Base-by-base conservation (phyloP, 2,113 vertebrate species). In the Ceratotherium simum region DNA sequence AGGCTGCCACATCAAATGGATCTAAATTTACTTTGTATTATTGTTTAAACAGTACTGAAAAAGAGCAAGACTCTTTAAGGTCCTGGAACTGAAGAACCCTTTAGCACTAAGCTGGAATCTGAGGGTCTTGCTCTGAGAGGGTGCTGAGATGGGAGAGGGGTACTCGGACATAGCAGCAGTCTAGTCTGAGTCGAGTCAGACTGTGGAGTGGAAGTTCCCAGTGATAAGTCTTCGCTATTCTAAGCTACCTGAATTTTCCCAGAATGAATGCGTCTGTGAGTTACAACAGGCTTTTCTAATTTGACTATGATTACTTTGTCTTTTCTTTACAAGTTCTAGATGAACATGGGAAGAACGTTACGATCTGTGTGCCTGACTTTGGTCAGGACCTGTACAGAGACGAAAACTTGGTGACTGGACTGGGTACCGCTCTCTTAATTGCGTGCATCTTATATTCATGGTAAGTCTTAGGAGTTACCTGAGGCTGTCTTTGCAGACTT, bases 391-490 rank as follows among this genome's bases (percentile, higher is more conserved):
- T 98, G 4, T 99, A 99, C 96, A 99, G 98, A 64, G 99, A 99
- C 96, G 99, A 99, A 92, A 99, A 99, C 94, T 98, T 99, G 76
- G 99, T 99, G 46, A 99, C 99, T 3, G 98, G 98, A 21, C 81
- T 99, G 90, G 99, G 99, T 56, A 99, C 99, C 0, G 72, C 98
- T 0, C 99, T 99, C 96, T 97, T 99, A 60, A 99, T 99, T 90
- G 98, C 98, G 93, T 99, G 99, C 87, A 99, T 99, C 98, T 98
- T 99, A 39, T 99, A 99, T 97, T 99, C 99, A 56, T 99, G 99
- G 99, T 99, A 99, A 98, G 99, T 98, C 79, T 92, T 2, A 2
- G 2, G 73, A 95, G 25, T 64, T 80, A 60, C 9, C 18, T 5
- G 42, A 18, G 23, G 23, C 25, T 70, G 3, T 64, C 23, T 56